phyloP scores from a whole-genome alignment of 2,797 vertebrate species.

The Phoeniculus purpureus region DNA sequence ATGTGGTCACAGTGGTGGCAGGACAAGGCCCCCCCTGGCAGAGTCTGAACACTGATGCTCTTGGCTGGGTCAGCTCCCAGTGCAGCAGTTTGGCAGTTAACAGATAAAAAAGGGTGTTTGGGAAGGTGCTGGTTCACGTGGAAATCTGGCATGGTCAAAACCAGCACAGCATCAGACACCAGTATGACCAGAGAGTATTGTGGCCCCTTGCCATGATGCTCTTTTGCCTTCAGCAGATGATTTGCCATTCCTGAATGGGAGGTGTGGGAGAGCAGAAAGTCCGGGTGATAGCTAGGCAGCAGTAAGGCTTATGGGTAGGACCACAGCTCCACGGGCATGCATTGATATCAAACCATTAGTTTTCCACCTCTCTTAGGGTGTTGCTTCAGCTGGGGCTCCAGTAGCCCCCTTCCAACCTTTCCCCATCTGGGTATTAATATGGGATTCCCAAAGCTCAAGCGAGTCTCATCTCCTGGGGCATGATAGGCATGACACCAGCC shows the following conservation, averaged over 20 bases:
- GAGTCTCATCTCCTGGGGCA: not conserved
- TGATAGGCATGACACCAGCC: not conserved
- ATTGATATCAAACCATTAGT: not conserved
- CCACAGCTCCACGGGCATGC: fast-evolving
- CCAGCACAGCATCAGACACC: not conserved
- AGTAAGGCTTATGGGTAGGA: not conserved
- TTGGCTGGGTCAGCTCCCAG: not conserved
- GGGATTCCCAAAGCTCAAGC: not conserved
- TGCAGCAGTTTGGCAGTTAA: not conserved
- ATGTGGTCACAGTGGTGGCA: fast-evolving
- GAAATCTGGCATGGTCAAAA: not conserved
- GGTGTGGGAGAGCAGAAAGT: not conserved
- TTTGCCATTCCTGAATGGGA: not conserved
- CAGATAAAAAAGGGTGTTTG: not conserved
- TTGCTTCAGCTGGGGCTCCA: not conserved
- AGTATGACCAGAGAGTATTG: not conserved
- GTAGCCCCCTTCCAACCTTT: not conserved
- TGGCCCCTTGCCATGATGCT: fast-evolving
- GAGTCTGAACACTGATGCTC: too few species aligned
- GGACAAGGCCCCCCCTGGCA: not conserved
- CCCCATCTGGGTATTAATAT: fast-evolving
- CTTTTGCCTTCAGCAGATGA: not conserved
- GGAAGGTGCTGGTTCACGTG: not conserved
- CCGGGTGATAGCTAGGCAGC: not conserved
- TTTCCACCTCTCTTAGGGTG: not conserved